Base-by-base conservation (phyloP, 2,113 vertebrate genomes). In the Sceloporus undulatus region DNA sequence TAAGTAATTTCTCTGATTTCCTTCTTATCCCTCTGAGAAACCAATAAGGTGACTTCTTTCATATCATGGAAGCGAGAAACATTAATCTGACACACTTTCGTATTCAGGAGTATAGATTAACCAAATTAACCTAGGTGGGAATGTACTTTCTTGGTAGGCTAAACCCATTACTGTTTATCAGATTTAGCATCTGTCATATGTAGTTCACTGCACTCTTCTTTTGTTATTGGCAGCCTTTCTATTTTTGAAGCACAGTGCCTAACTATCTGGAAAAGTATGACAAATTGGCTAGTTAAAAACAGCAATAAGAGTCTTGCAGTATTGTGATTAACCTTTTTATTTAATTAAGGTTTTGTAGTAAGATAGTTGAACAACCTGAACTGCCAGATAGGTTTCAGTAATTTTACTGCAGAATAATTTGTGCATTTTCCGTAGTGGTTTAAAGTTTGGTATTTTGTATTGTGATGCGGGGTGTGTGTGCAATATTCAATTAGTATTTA, bases 191-290 rank as follows among this genome's bases (percentile, higher is more conserved):
- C 34, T 4, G 34, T 29, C 13, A 4, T 6, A 40, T 74, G 59
- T 40, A 73, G 40, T 81, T 74, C 8, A 75, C 73, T 85, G 25
- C 54, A 16, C 29, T 52, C 27, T 25, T n/a, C 23, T 56, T 29
- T 85, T 75, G 76, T 76, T 85, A 27, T n/a, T 85, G 86, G 85
- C 79, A 79, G 25, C 79, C 80, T 84, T 91, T 87, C n/a, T 56
- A 48, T 18, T 56, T 66, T 91, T 76, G 80, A 89, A 92, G 88
- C 66, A 29, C 19, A 86, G 79, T 87, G 77, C 90, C 92, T 91
- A 92, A 93, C 90, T 95, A 84, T 42, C 9, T 56, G 74, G 85
- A 62, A 90, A 93, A 91, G 75, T 87, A 79, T 91, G 86, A 93
- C 90, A 91, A 91, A 94, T 92, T 83, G 54, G 88, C 76, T 59